Evolutionary conservation across 2,888 invertebrate species (phyloP).

Genomic region (Venusia cambrica): DNA sequence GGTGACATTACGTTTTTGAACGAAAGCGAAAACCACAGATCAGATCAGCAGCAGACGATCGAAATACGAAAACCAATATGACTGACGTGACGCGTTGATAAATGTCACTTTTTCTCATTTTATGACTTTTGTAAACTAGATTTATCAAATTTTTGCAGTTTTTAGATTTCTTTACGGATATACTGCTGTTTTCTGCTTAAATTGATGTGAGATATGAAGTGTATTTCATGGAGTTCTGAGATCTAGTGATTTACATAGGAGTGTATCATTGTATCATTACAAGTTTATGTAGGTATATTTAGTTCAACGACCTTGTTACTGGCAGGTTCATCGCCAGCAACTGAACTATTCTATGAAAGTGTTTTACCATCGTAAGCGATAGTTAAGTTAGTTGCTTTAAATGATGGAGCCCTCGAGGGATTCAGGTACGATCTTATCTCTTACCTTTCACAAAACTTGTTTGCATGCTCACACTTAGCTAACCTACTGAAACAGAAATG

Average conservation of each 20-base stretch:
- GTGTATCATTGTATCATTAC: slow-evolving; percentile 61
- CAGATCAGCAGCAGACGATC: too few species aligned
- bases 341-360: slow-evolving; percentile 75
- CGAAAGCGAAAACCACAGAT: slow-evolving; percentile 33
- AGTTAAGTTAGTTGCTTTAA: slow-evolving; percentile 51
- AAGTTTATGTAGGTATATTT: slow-evolving; percentile 77
- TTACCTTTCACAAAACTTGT: not conserved
- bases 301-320: slow-evolving; percentile 81
- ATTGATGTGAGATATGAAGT: slow-evolving; percentile 22
- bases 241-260: slow-evolving; percentile 43
- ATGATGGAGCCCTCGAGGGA: slow-evolving; percentile 79
- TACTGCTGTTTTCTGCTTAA: slow-evolving; percentile 25
- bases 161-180: too few species aligned
- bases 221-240: slow-evolving; percentile 39
- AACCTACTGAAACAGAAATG: too few species aligned
- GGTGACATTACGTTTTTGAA: slow-evolving; percentile 9
- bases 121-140: too few species aligned
- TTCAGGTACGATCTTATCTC: slow-evolving; percentile 55
- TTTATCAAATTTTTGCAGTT: too few species aligned
- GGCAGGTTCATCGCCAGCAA: slow-evolving; percentile 78
- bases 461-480: too few species aligned
- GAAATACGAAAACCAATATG: too few species aligned
- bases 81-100: slow-evolving; percentile 66
- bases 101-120: slow-evolving; percentile 53
- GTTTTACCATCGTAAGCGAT: slow-evolving; percentile 51